phyloP scores from a whole-genome alignment of 2,113 vertebrate species.

The Macaca nemestrina region DNA sequence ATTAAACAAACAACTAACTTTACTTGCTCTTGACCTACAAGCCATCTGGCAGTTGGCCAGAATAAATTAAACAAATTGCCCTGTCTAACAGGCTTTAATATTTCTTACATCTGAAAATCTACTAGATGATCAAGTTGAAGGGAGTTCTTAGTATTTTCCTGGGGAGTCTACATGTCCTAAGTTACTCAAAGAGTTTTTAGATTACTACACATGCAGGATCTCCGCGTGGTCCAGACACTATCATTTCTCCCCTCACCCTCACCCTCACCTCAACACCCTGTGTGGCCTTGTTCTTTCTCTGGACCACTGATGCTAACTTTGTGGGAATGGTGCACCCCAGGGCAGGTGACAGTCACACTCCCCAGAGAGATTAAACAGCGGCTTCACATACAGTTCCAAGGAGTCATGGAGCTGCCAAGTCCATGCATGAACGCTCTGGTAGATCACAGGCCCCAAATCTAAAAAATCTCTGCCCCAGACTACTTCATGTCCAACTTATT shows the following conservation, averaged over 20 bases:
- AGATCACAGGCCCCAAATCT: background rate
- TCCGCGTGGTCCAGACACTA: background rate
- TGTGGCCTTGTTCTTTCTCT: background rate
- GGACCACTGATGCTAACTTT: background rate
- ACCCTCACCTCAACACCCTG: background rate
- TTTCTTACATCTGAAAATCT: background rate
- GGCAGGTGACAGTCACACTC: background rate
- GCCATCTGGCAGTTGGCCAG: constrained; percentile 5
- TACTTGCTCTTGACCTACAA: background rate
- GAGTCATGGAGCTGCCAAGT: background rate
- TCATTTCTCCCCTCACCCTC: background rate
- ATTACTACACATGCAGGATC: background rate
- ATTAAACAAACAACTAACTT: constrained; percentile 16
- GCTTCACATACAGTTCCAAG: background rate
- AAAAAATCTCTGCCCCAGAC: background rate
- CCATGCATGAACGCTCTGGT: background rate
- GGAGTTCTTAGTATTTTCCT: background rate
- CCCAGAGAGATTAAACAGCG: background rate
- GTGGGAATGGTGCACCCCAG: too few species aligned
- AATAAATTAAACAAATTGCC: background rate
- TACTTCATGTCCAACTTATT: background rate
- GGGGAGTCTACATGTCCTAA: too few species aligned
- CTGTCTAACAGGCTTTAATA: background rate
- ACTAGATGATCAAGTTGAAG: background rate
- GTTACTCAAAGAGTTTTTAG: background rate